Evolutionary conservation across 2,797 vertebrate genomes (phyloP), one percentile per base, ranked within the genome.

Genomic region (Urosaurus nigricauda): DNA sequence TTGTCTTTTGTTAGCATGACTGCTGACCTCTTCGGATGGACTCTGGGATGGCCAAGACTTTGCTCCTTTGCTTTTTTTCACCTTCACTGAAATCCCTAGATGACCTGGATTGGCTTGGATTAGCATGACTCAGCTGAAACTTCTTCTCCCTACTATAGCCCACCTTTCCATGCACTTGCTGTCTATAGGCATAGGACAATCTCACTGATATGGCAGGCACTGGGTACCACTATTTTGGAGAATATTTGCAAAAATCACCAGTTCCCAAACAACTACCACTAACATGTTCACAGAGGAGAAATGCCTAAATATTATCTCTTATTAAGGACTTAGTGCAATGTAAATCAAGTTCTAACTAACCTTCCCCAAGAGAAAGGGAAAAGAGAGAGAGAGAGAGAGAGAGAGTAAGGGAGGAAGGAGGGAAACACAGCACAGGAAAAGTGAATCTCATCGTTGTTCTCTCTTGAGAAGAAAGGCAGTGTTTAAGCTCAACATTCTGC

Each of bases 401-500:
- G 0, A 16, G 60, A 12, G 73, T 85, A 75, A 47, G 51, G 82
- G 35, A 24, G 58, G 47, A 92, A 51, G 5, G 35, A 16, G 13
- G 63, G 65, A 68, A 90, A 21, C 21, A 91, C 8, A 5, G 19
- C 1, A 26, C 4, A 5, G 14, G 0, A 32, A 75, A 85, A 82
- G 85, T 73, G 17, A 86, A 85, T 91, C 68, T 70, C 53, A 63
- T 88, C 5, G 81, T 11, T 83, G 21, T 86, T 87, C 21, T 93
- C 85, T 47, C 78, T 83, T 29, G 75, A 88, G 93, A 92, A 94
- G 85, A 90, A 85, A 84, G 2, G 9, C 37, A 43, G 17, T 11
- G 9, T 87, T 93, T 92, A 89, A 92, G 81, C 24, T 84, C 87
- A 79, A 83, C 2, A 4, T 87, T 93, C n/a, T 51, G 16, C 85